These are phyloP conservation scores for Lateolabrax maculatus DNA, from an alignment of 2,797 vertebrate species.

Conservation along the genomic window DNA sequence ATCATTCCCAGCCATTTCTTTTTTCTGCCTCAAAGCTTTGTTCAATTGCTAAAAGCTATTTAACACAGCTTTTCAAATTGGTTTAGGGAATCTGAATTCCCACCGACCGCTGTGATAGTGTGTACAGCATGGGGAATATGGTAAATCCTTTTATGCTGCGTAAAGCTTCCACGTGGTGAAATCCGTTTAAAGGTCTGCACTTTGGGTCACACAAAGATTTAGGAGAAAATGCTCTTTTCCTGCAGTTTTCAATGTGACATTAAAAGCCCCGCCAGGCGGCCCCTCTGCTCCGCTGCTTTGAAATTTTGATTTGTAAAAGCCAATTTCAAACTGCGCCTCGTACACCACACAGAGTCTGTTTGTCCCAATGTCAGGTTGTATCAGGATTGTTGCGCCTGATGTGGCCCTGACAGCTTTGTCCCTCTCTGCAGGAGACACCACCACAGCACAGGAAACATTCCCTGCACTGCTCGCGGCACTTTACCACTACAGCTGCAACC, in stretches of 20 bases:
- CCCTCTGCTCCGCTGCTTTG: conserved; percentile 50
- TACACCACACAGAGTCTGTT: conserved; percentile 59
- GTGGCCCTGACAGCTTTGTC: conserved; percentile 59
- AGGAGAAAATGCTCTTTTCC: conserved; percentile 61
- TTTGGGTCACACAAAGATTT: conserved; percentile 53
- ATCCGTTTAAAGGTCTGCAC: conserved; percentile 67
- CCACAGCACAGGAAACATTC: not conserved
- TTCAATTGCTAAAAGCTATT: conserved; percentile 23
- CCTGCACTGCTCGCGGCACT: not conserved
- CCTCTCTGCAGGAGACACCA: conserved; percentile 51
- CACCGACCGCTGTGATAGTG: conserved; percentile 47
- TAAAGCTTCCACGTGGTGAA: conserved; percentile 55
- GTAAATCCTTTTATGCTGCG: conserved; percentile 59
- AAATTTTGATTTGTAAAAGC: conserved; percentile 75
- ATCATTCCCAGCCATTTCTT: not conserved
- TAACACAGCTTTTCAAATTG: conserved; percentile 30
- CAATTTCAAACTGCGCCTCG: conserved; percentile 62
- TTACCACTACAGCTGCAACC: not conserved
- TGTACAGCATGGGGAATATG: conserved; percentile 59
- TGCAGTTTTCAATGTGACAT: conserved; percentile 52
- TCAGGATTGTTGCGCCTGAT: conserved; percentile 70
- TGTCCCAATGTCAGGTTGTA: conserved; percentile 72
- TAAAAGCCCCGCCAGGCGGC: conserved; percentile 41
- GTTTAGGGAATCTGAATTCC: conserved; percentile 24
- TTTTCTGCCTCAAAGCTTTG: conserved; percentile 1